A percentile compares a stretch with the other conserved stretches of the same genome.
Evolutionary conservation across 2,888 invertebrate genomes (phyloP).

Genomic region (Sarcophaga carnaria): DNA sequence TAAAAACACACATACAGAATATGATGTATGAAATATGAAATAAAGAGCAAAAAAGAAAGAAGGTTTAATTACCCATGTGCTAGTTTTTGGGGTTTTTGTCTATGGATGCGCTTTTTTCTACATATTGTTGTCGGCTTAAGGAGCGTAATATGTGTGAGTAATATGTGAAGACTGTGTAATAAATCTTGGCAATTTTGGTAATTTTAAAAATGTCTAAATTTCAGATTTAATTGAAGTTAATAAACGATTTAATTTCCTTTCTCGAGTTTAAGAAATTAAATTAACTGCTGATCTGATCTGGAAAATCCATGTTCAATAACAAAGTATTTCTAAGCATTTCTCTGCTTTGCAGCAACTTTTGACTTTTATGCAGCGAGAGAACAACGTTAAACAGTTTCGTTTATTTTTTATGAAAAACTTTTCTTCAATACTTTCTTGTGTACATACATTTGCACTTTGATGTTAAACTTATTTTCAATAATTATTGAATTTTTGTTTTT

Average conservation of each 20-base stretch:
- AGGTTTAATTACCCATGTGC: constrained; percentile 68
- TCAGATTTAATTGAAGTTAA: no score
- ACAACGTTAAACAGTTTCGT: no score
- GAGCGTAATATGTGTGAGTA: constrained; percentile 18
- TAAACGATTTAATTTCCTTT: no score
- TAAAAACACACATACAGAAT: constrained; percentile 1
- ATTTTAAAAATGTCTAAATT: no score
- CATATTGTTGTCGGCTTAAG: constrained; percentile 26
- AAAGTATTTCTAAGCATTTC: no score
- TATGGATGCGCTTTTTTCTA: constrained; percentile 24
- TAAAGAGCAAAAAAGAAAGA: constrained; percentile 39
- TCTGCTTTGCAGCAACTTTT: no score
- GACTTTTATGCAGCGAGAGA: no score
- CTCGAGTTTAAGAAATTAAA: no score
- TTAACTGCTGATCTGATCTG: no score
- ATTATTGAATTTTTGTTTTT: no score
- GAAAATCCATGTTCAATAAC: no score
- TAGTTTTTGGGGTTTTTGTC: constrained; percentile 50
- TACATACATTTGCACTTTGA: constrained; percentile 22
- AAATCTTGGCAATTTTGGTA: no score
- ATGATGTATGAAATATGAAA: constrained; percentile 51
- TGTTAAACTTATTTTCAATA: constrained; percentile 19
- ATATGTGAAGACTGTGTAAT: constrained; percentile 2
- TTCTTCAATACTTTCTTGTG: background rate
- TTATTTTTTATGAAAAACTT: background rate